Conservation (phyloP, 2,113 vertebrate genomes). For the Hypomesus transpacificus region DNA sequence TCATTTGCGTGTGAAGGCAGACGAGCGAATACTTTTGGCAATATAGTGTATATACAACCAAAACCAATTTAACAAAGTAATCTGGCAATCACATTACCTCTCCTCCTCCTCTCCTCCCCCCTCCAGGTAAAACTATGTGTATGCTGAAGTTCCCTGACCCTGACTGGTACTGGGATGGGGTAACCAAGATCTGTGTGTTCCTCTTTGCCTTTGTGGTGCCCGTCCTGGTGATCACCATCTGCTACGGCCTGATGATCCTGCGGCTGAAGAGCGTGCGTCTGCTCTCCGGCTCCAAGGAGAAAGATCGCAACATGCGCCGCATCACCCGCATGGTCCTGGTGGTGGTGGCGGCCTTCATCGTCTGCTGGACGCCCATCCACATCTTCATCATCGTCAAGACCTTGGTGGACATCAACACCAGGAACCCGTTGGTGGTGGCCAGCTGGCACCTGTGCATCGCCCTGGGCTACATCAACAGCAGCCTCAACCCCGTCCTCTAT, state of each 20-base stretch:
- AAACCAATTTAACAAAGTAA: too few species aligned
- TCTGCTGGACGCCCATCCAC: constrained; percentile 97
- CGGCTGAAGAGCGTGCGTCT: constrained; percentile 88
- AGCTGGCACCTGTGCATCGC: constrained; percentile 95
- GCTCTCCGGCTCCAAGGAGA: constrained; percentile 92
- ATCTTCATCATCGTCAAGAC: constrained; percentile 95
- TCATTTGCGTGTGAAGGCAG: too few species aligned
- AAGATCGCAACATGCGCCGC: constrained; percentile 88
- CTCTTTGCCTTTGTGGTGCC: constrained; percentile 93
- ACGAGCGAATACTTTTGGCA: too few species aligned
- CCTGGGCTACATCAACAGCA: constrained; percentile 94
- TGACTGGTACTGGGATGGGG: constrained; percentile 91
- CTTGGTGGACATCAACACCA: constrained; percentile 84
- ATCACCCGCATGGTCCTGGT: constrained; percentile 97
- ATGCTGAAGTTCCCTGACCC: constrained; percentile 87
- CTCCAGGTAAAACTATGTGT: constrained; percentile 72
- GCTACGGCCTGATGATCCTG: constrained; percentile 92
- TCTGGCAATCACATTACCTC: too few species aligned
- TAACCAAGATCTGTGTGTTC: constrained; percentile 95
- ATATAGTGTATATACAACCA: too few species aligned
- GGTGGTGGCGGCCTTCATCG: constrained; percentile 91
- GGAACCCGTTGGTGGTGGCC: constrained; percentile 85
- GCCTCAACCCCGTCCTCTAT: constrained; percentile 92
- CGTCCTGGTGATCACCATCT: constrained; percentile 91
- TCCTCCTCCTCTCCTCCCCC: not conserved